Conservation (phyloP, 1,140 invertebrate genomes). For the Trissolcus basalis region DNA sequence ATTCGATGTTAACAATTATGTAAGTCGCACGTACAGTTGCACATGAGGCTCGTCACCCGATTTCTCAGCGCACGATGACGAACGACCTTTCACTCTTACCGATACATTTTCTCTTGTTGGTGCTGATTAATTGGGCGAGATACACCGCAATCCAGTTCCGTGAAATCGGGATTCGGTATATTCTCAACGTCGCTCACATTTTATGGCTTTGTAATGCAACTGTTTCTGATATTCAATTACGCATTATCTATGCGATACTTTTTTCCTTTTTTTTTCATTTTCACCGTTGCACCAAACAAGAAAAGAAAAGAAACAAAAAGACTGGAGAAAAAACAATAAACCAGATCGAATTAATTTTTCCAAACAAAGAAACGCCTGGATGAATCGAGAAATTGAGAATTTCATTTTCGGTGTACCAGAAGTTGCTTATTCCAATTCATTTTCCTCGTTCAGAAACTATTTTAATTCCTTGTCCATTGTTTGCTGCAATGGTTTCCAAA, state of each 20-base stretch:
- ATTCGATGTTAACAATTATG: too few relatives aligned
- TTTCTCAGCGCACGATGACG: constrained; percentile 40
- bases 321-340: too few relatives aligned
- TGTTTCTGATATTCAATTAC: constrained; percentile 26
- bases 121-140: constrained; percentile 44
- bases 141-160: constrained; percentile 30
- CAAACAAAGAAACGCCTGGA: too few relatives aligned
- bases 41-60: constrained; percentile 10
- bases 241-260: constrained; percentile 13
- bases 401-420: too few relatives aligned
- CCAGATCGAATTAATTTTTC: too few relatives aligned
- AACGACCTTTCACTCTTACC: constrained; percentile 51
- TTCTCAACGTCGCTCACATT: constrained; percentile 7
- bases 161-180: constrained; percentile 27
- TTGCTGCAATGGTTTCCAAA: too few relatives aligned
- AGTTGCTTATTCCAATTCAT: too few relatives aligned
- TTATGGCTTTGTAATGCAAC: constrained; percentile 4
- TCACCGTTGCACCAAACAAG: too few relatives aligned
- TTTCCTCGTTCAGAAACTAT: too few relatives aligned
- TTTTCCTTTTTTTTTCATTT: too few relatives aligned
- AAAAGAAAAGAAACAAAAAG: constrained; percentile 9
- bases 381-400: too few relatives aligned
- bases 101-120: constrained; percentile 38
- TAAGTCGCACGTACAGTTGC: neutral
- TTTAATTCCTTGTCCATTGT: too few relatives aligned